Evolutionary conservation across 2,797 vertebrate species (phyloP).

Genomic region (Carcharodon carcharias): DNA sequence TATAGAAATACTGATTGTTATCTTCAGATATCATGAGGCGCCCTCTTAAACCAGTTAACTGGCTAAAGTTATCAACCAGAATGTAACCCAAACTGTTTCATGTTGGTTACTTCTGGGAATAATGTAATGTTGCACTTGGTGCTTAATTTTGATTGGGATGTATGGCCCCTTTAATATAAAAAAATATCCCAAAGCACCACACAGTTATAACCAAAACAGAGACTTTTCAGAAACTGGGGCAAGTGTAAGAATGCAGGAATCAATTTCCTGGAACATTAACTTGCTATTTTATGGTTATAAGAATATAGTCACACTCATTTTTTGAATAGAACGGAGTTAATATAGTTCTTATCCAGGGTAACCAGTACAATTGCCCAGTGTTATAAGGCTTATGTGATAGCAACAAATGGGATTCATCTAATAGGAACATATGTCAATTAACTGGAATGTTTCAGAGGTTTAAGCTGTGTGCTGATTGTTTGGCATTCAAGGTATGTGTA

Average conservation of each 20-base stretch:
- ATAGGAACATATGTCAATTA: conserved; percentile 27
- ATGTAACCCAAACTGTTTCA: background rate
- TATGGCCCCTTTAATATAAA: background rate
- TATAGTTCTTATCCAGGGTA: background rate
- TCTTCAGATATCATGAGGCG: background rate
- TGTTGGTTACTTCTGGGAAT: background rate
- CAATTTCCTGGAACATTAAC: conserved; percentile 18
- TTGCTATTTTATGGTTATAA: background rate
- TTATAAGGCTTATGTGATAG: conserved; percentile 16
- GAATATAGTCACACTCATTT: background rate
- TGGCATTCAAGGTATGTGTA: conserved; percentile 31
- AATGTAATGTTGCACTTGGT: background rate
- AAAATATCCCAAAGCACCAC: background rate
- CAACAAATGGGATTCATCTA: conserved; percentile 3
- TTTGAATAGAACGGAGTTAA: background rate
- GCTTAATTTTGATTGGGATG: conserved; percentile 6
- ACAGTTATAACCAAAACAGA: background rate
- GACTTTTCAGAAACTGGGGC: conserved; percentile 20
- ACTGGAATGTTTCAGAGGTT: conserved; percentile 7
- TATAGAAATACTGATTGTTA: background rate
- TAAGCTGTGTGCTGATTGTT: conserved; percentile 3
- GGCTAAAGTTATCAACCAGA: background rate
- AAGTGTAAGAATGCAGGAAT: background rate
- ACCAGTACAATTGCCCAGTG: background rate
- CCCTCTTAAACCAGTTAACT: background rate